Percentiles rank a stretch among this genome's conserved stretches.
These are phyloP conservation scores for Seriola quinqueradiata DNA, from an alignment of 2,113 vertebrate genomes.

Conservation along the genomic window DNA sequence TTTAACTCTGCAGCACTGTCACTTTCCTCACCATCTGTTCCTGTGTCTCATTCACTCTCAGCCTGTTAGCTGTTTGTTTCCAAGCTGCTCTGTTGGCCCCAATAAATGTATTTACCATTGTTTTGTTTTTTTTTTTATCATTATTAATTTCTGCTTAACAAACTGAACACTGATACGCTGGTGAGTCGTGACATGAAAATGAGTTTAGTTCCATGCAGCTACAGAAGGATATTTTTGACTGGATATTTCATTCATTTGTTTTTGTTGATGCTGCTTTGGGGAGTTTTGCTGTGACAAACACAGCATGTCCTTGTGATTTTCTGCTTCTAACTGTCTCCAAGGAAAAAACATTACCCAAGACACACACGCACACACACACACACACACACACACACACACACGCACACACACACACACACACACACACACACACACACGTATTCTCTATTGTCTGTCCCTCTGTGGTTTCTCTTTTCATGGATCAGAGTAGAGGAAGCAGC, in stretches of 20 bases:
- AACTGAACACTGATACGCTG: conserved; percentile 26
- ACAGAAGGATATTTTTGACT: conserved; percentile 5
- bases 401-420: not conserved
- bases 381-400: not conserved
- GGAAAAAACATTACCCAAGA: conserved; percentile 34
- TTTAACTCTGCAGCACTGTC: conserved; percentile 64
- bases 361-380: conserved; percentile 8
- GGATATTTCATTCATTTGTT: conserved; percentile 37
- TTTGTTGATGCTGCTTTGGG: conserved; percentile 38
- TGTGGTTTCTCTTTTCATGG: conserved; percentile 10
- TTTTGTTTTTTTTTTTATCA: conserved; percentile 18
- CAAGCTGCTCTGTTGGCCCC: conserved; percentile 55
- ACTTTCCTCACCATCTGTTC: conserved; percentile 76
- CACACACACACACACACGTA: no score
- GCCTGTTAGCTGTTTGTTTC: conserved; percentile 69
- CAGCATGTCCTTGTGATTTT: conserved; percentile 43
- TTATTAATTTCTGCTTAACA: conserved; percentile 26
- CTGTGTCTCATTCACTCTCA: conserved; percentile 47
- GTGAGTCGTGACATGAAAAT: conserved; percentile 15
- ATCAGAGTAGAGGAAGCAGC: conserved; percentile 1
- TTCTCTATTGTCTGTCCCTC: conserved; percentile 5
- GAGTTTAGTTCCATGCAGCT: not conserved
- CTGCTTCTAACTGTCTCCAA: conserved; percentile 41
- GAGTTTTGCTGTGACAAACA: conserved; percentile 47
- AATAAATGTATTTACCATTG: conserved; percentile 31